Evolutionary conservation across 2,113 vertebrate genomes (phyloP), one percentile per base, ranked within the genome.

Genomic region (Cercocebus atys): DNA sequence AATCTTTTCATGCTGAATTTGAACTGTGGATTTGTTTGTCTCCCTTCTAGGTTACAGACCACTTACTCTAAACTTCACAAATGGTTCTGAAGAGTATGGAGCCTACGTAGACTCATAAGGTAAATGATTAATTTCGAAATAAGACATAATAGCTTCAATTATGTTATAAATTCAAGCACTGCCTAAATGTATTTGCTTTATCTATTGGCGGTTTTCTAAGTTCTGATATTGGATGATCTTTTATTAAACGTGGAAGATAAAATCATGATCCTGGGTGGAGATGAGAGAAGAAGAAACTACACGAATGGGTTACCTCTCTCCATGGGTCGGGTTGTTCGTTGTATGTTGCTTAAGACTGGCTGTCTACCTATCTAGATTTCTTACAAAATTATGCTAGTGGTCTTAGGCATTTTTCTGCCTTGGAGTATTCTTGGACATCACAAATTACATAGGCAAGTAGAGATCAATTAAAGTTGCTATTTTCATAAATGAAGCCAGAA

Each of bases 31-130:
- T 95, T 76, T n/a, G 14, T 96, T 82, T 96, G 52, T 97, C 50
- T 97, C 97, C 14, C 70, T 96, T 98, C 27, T 93, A 99, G 99
- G 93, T 97, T 38, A 30, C 91, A 88, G 57, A 20, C 73, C 88
- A 66, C 66, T 94, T 55, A 79, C 73, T 89, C 86, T 96, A 88
- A 96, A 96, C n/a, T 75, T 78, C 80, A 93, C 61, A 68, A 35
- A 47, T 95, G 90, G 57, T 93, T 94, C 84, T 93, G 96, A 91
- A 52, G 92, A 98, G 11, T 47, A 97, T 98, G 98, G 97, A 83
- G 75, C 82, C 82, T 89, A 83, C 83, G 68, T 97, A 88, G 88
- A 61, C 55, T 94, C 88, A n/a, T 66, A 96, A 66, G 95, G 97
- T 98, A 98, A 98, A 93, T 94, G 88, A 97, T 45, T 32, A 3